phyloP scores from a whole-genome alignment of 1,140 invertebrate genomes.

The Tyrophagus putrescentiae region DNA sequence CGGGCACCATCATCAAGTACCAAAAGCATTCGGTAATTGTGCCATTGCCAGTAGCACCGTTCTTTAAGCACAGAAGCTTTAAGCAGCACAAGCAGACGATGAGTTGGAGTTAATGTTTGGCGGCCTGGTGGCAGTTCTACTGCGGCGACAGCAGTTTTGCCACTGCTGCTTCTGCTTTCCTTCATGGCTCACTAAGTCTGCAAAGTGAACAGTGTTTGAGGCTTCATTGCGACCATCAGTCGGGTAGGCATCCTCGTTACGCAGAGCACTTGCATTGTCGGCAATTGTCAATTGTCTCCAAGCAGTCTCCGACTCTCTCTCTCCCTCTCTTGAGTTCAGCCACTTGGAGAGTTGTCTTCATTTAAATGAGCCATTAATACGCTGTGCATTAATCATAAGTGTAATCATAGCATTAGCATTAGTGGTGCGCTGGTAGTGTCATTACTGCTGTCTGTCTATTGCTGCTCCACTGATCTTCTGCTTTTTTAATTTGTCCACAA shows the following conservation, averaged over 20 bases:
- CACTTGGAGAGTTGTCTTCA: background rate
- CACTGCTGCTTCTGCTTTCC: background rate
- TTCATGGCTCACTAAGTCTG: constrained; percentile 9
- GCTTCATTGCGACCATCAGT: background rate
- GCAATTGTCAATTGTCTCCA: background rate
- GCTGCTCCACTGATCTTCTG: background rate
- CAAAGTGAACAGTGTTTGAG: background rate
- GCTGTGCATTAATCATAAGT: background rate
- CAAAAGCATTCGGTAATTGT: too few species aligned
- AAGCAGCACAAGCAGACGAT: background rate
- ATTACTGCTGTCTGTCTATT: background rate
- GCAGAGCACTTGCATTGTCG: background rate
- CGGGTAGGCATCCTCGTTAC: background rate
- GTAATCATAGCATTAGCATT: too few species aligned
- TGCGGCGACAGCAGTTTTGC: too few species aligned
- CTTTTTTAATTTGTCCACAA: constrained; percentile 1
- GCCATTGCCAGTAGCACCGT: background rate
- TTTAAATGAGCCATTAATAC: background rate
- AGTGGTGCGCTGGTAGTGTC: background rate
- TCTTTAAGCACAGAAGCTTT: background rate
- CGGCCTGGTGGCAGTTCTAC: background rate
- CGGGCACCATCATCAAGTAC: background rate
- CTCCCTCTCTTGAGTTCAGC: background rate
- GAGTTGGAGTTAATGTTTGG: background rate
- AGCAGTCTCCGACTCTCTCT: background rate